A percentile compares a stretch with the other conserved stretches of the same genome.
These are phyloP conservation scores for Stegastes partitus DNA, from an alignment of 2,113 vertebrate species.

Conservation along the genomic window DNA sequence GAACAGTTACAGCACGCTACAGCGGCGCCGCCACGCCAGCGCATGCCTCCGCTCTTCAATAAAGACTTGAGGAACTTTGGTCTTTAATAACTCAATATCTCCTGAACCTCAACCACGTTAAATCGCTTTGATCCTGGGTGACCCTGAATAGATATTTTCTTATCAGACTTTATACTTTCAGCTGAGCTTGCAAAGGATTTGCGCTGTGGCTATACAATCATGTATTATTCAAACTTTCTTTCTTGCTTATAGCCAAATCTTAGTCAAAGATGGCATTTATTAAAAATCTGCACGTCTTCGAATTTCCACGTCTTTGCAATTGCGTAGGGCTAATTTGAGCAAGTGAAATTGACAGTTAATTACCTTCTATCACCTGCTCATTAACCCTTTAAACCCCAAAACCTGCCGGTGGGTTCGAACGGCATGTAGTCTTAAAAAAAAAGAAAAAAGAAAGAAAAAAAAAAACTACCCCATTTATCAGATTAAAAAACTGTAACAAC, in stretches of 20 bases:
- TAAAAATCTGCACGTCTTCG: background rate
- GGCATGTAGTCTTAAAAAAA: too few relatives aligned
- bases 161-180: conserved; percentile 28
- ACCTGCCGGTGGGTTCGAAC: too few relatives aligned
- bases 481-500: too few relatives aligned
- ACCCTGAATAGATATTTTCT: conserved; percentile 45
- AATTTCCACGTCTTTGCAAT: background rate
- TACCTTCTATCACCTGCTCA: background rate
- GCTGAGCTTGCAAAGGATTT: background rate
- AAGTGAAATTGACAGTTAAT: background rate
- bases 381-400: too few relatives aligned
- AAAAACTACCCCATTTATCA: too few relatives aligned
- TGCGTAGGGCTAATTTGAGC: background rate
- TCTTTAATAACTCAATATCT: conserved; percentile 40
- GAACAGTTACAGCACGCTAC: conserved; percentile 42
- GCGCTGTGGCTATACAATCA: background rate
- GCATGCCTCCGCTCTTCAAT: conserved; percentile 33
- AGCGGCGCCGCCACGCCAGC: conserved; percentile 21
- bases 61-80: conserved; percentile 21
- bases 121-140: conserved; percentile 18
- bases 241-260: background rate
- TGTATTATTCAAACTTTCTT: conserved; percentile 22
- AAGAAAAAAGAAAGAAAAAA: too few relatives aligned
- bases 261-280: conserved; percentile 1
- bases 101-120: background rate